phyloP scores from a whole-genome alignment of 2,797 vertebrate genomes.

The Brachyrhaphis roseni region DNA sequence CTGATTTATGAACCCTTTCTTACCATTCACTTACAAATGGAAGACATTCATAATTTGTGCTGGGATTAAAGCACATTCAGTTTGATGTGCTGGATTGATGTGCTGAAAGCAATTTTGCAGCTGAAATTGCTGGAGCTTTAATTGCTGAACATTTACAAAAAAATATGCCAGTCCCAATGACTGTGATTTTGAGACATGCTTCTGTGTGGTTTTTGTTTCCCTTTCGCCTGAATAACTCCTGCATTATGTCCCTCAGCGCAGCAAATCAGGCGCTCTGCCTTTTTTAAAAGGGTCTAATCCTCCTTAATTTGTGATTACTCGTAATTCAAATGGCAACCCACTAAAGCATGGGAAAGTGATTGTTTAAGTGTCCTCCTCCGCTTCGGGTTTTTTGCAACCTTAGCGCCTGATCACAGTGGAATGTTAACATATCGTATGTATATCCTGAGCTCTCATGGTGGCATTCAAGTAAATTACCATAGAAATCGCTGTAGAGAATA shows the following conservation, averaged over 20 bases:
- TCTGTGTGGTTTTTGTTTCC: constrained; percentile 61
- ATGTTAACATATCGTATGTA: constrained; percentile 54
- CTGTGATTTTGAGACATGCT: constrained; percentile 61
- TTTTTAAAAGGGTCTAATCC: constrained; percentile 67
- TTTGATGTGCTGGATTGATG: constrained; percentile 34
- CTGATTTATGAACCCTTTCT: background rate
- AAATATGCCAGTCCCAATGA: constrained; percentile 58
- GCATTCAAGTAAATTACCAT: constrained; percentile 71
- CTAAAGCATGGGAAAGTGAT: constrained; percentile 63
- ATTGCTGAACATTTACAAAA: constrained; percentile 53
- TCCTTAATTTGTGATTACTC: constrained; percentile 75
- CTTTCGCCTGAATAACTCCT: constrained; percentile 62
- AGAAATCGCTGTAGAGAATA: constrained; percentile 69
- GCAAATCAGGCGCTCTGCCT: constrained; percentile 60
- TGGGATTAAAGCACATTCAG: constrained; percentile 39
- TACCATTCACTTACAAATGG: background rate
- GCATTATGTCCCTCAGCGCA: constrained; percentile 61
- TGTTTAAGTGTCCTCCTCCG: constrained; percentile 66
- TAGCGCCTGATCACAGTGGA: constrained; percentile 56
- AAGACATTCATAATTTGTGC: background rate
- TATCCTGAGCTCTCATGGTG: constrained; percentile 59
- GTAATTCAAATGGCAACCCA: constrained; percentile 69
- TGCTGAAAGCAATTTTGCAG: constrained; percentile 51
- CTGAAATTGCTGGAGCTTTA: constrained; percentile 52
- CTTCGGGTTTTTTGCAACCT: constrained; percentile 47